Evolutionary conservation across 1,140 invertebrate species (phyloP), one percentile per base, ranked within the genome.

Genomic region (Cydia fagiglandana): DNA sequence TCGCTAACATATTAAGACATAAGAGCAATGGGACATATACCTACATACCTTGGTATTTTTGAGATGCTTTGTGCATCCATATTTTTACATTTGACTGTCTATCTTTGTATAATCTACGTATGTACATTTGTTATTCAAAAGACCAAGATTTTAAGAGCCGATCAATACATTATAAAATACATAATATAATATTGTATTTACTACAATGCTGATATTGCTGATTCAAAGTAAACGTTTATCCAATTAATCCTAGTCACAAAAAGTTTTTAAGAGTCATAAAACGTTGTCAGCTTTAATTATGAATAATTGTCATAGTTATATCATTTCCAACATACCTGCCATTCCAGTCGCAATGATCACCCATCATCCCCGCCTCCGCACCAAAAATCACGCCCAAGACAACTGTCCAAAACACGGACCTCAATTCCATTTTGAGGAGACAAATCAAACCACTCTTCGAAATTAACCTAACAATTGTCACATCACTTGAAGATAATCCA

Each of bases 341-440:
- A 82, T 89, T 94, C 94, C 94, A 94, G 87, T 94, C 94, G 85
- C 94, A 94, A 78, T 94, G 93, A 83, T 94, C 94, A 79, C 94
- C 93, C 82, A 94, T 93, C 81, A 93, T 90, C 64, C 90, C 93
- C 83, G 93, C 93, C 83, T 93, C 89, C 81, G 88, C 89, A 85
- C 81, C 76, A 74, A 84, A 84, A 75, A 89, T 84, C 75, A 89
- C 78, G 78, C 87, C 86, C 78, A 92, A 90, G 84, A 93, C 84
- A 82, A 88, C 70, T 81, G 90, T 86, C 88, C 88, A 89, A 88
- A 93, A 89, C 80, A 92, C 79, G 79, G 75, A 79, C 77, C 80
- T 77, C 74, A 75, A 66, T 76, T 81, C 74, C 87, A 89, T 90
- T 78, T 83, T 88, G 73, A 76, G 75, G 30, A 77, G 81, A 82